These are phyloP conservation scores for Meiosimyza decipiens DNA, from an alignment of 2,888 invertebrate species.

Conservation along the genomic window DNA sequence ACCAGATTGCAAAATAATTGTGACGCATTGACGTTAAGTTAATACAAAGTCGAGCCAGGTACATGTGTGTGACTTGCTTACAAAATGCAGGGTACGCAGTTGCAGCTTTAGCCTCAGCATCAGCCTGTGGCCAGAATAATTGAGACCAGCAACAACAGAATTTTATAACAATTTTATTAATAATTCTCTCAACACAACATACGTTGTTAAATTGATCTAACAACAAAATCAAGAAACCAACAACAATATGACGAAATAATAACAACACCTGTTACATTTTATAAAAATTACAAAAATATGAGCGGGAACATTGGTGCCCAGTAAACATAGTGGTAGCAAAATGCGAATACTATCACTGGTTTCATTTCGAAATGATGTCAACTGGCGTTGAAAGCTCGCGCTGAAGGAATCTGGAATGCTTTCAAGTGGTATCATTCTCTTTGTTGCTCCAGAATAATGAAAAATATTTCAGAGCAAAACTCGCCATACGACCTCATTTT, in stretches of 20 bases:
- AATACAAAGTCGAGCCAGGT: not conserved
- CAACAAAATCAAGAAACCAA: not conserved
- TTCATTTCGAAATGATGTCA: no score
- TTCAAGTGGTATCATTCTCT: no score
- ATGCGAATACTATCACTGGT: not conserved
- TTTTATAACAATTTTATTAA: not conserved
- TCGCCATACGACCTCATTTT: no score
- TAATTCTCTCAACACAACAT: slow-evolving; percentile 21
- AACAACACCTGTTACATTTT: not conserved
- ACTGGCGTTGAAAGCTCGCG: no score
- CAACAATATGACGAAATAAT: not conserved
- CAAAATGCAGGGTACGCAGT: not conserved
- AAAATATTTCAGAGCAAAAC: no score
- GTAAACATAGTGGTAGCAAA: not conserved
- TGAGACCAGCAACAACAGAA: not conserved
- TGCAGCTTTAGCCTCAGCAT: not conserved
- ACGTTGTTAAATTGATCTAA: not conserved
- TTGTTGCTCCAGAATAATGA: no score
- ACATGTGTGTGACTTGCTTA: not conserved
- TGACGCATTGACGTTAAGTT: slow-evolving; percentile 25
- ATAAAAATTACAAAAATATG: no score
- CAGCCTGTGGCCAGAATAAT: not conserved
- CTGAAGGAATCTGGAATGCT: no score
- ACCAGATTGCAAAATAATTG: slow-evolving; percentile 28
- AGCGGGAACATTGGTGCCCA: not conserved